These are phyloP conservation scores for Dasypogon diadema DNA, from an alignment of 2,888 invertebrate species.

Conservation along the genomic window DNA sequence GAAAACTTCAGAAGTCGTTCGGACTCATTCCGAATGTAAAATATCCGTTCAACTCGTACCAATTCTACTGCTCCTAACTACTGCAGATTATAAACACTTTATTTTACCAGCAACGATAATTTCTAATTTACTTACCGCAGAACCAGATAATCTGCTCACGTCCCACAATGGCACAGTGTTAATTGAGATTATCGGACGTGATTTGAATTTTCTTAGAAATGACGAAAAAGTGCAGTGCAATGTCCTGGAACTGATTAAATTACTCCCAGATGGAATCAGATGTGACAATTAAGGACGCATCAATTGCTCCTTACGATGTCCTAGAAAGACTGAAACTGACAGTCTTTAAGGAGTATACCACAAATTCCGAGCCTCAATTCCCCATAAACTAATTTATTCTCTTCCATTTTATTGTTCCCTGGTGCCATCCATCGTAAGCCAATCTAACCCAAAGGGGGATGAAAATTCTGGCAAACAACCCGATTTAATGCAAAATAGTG, in stretches of 20 bases:
- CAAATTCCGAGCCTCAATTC: constrained; percentile 11
- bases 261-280: constrained; percentile 18
- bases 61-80: constrained; percentile 8
- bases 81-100: constrained; percentile 36
- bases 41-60: neutral
- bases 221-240: constrained; percentile 41
- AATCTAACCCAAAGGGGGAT: neutral
- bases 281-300: constrained; percentile 18
- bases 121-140: constrained; percentile 31
- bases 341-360: constrained; percentile 6
- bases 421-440: too few species aligned
- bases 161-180: constrained; percentile 34
- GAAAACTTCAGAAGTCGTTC: too few species aligned
- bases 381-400: constrained; percentile 14
- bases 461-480: constrained; percentile 1
- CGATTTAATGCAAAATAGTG: constrained; percentile 5
- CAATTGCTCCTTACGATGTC: neutral
- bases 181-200: constrained; percentile 44
- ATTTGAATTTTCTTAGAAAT: constrained; percentile 23
- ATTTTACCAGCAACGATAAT: constrained; percentile 21
- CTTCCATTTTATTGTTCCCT: neutral
- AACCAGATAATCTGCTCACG: constrained; percentile 38
- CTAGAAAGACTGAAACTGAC: neutral
- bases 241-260: constrained; percentile 32
- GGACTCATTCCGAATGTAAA: neutral